Evolutionary conservation across 1,140 invertebrate genomes (phyloP).

Genomic region (Pseudomyrmex sp.): DNA sequence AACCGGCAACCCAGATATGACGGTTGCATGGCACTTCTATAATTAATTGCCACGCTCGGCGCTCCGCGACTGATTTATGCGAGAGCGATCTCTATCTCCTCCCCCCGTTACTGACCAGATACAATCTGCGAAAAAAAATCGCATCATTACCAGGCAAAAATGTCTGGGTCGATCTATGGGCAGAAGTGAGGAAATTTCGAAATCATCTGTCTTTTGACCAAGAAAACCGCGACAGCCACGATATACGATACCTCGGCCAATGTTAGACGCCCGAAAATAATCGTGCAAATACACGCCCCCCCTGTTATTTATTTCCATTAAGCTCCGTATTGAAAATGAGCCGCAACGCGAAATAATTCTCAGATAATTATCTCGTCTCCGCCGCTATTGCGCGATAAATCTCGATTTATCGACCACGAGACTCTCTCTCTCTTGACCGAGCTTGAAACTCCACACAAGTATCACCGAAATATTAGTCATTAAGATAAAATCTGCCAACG

Average conservation of each 20-base stretch:
- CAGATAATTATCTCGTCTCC: constrained; percentile 33
- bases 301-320: constrained; percentile 23
- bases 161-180: not conserved
- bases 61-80: constrained; percentile 43
- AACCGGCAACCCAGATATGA: constrained; percentile 55
- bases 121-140: constrained; percentile 42
- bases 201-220: constrained; percentile 1
- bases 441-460: not conserved
- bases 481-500: constrained; percentile 22
- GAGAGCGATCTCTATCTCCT: constrained; percentile 22
- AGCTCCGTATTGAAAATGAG: constrained; percentile 11
- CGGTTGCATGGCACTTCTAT: constrained; percentile 54
- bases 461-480: constrained; percentile 38
- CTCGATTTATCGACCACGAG: constrained; percentile 48
- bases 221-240: not conserved
- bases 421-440: constrained; percentile 15
- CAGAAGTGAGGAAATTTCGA: not conserved
- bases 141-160: not conserved
- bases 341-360: constrained; percentile 44
- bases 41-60: constrained; percentile 48
- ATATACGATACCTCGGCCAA: not conserved
- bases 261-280: constrained; percentile 31
- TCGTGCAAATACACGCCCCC: not conserved
- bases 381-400: constrained; percentile 37
- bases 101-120: not conserved